These are phyloP conservation scores for Notothenia coriiceps DNA, from an alignment of 2,113 vertebrate species.

Conservation along the genomic window DNA sequence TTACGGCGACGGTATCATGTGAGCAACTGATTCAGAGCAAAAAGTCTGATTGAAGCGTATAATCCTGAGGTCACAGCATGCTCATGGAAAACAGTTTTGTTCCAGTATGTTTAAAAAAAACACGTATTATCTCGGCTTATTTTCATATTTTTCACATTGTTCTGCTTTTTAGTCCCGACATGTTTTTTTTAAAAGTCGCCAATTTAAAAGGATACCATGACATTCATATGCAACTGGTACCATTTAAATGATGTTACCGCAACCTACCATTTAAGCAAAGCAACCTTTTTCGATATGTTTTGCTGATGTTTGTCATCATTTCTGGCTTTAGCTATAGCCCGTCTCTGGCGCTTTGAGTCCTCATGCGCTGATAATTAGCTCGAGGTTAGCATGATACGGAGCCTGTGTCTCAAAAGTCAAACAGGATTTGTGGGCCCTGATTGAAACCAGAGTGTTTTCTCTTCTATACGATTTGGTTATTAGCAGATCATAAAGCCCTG, in stretches of 20 bases:
- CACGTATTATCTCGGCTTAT: no score
- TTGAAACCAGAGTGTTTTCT: constrained; percentile 77
- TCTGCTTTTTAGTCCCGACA: constrained; percentile 15
- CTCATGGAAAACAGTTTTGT: background rate
- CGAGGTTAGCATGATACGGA: constrained; percentile 33
- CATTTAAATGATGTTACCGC: constrained; percentile 15
- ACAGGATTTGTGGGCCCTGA: constrained; percentile 57
- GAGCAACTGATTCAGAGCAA: background rate
- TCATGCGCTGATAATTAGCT: constrained; percentile 45
- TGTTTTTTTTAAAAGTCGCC: constrained; percentile 34
- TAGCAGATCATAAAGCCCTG: constrained; percentile 78
- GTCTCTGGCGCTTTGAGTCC: constrained; percentile 18
- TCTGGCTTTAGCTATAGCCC: background rate
- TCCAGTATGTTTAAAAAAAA: background rate
- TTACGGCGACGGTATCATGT: background rate
- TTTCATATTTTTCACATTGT: background rate
- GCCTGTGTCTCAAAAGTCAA: constrained; percentile 58
- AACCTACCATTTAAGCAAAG: constrained; percentile 9
- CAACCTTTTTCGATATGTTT: constrained; percentile 24
- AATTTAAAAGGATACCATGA: constrained; percentile 16
- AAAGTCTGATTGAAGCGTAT: background rate
- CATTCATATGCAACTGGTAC: constrained; percentile 4
- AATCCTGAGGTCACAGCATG: constrained; percentile 9
- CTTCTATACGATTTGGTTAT: constrained; percentile 77
- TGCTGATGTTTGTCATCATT: constrained; percentile 26